Conservation (phyloP, 2,888 invertebrate genomes). For the Gymnocheta viridis region DNA sequence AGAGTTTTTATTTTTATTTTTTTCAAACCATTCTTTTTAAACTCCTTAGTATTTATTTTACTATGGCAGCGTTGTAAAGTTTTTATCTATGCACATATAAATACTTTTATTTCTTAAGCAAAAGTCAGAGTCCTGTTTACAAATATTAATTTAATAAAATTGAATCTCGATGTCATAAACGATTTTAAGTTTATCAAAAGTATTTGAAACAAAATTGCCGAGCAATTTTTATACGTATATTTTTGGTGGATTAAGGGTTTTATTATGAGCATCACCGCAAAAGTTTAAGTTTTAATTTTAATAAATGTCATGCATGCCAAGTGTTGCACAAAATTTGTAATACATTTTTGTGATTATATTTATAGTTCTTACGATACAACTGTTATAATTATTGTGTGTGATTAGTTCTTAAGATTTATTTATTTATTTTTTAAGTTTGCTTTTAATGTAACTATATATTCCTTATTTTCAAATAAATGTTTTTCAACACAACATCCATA, state of each 20-base stretch:
- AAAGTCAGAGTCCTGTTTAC: background rate
- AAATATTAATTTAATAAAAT: background rate
- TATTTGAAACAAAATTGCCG: background rate
- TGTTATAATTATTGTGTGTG: constrained; percentile 55
- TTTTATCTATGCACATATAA: too few species aligned
- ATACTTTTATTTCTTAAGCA: background rate
- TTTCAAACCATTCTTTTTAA: too few species aligned
- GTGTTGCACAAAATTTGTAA: constrained; percentile 38
- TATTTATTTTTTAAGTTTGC: constrained; percentile 50
- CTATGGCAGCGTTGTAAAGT: background rate
- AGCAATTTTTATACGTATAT: background rate
- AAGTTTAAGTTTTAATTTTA: background rate
- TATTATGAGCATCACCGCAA: background rate
- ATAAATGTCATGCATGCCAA: constrained; percentile 44
- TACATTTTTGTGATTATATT: constrained; percentile 15
- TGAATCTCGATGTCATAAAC: background rate
- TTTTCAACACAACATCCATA: constrained; percentile 52
- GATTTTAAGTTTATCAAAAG: background rate
- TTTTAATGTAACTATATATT: constrained; percentile 41
- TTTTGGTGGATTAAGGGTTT: background rate
- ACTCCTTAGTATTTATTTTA: background rate
- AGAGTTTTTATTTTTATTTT: too few species aligned
- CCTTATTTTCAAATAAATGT: constrained; percentile 60
- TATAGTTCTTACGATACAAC: constrained; percentile 18
- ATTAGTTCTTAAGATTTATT: constrained; percentile 62